Conservation (phyloP, 2,113 vertebrate species). For the Pseudonaja textilis region DNA sequence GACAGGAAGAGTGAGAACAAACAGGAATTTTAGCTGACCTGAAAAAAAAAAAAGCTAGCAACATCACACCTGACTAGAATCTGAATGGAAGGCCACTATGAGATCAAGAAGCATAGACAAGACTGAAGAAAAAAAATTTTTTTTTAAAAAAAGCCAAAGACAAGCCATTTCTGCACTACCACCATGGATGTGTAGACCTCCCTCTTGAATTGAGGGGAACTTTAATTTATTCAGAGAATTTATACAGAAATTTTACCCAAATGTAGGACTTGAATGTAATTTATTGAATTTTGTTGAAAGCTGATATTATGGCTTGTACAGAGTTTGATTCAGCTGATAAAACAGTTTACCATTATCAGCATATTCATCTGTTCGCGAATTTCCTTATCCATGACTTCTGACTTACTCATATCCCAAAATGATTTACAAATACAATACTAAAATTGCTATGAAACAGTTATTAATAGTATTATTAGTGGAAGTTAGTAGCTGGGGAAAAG, state of each 20-base stretch:
- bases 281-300: background rate
- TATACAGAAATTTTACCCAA: background rate
- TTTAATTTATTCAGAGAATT: background rate
- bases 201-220: background rate
- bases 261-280: background rate
- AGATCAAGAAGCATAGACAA: background rate
- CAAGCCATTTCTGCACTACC: background rate
- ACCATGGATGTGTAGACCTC: background rate
- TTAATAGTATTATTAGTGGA: background rate
- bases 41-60: background rate
- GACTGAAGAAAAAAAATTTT: background rate
- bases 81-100: background rate
- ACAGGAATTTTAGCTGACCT: background rate
- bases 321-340: background rate
- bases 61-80: background rate
- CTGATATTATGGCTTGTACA: background rate
- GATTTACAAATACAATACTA: background rate
- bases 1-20: background rate
- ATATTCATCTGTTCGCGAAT: background rate
- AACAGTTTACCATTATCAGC: background rate
- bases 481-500: background rate
- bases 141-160: background rate
- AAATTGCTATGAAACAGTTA: background rate
- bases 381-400: background rate
- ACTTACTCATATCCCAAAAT: background rate